Evolutionary conservation across 1,140 invertebrate species (phyloP).

Genomic region (Drosophila guanche): DNA sequence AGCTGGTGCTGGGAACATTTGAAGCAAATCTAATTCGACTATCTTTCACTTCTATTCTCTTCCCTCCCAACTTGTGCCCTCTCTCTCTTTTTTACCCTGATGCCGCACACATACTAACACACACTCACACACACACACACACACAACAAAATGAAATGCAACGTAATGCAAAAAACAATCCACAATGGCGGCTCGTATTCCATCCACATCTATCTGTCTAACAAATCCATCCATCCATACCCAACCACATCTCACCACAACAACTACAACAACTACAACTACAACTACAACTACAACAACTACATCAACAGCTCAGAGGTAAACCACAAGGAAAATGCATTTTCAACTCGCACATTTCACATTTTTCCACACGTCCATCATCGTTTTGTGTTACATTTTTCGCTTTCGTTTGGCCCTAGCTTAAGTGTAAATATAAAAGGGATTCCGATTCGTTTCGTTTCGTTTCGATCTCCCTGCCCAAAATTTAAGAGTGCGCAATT

Average conservation of each 20-base stretch:
- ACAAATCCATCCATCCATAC: constrained; percentile 8
- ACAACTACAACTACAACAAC: constrained; percentile 46
- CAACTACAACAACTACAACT: constrained; percentile 38
- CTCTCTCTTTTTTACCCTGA: constrained; percentile 24
- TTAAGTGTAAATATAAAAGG: constrained; percentile 34
- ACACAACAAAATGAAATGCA: constrained; percentile 44
- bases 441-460: constrained; percentile 1
- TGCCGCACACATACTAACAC: constrained; percentile 12
- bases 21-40: constrained; percentile 83
- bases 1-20: constrained; percentile 82
- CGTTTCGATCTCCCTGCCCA: constrained; percentile 16
- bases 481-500: constrained; percentile 27
- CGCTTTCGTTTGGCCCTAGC: constrained; percentile 21
- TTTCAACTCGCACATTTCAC: constrained; percentile 66
- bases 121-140: constrained; percentile 30
- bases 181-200: constrained; percentile 23
- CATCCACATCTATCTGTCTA: constrained; percentile 7
- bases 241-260: constrained; percentile 55
- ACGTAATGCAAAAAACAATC: constrained; percentile 38
- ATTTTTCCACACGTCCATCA: constrained; percentile 20
- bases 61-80: constrained; percentile 19
- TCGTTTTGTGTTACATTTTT: constrained; percentile 31
- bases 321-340: constrained; percentile 76
- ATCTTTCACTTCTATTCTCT: constrained; percentile 70
- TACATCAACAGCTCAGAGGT: constrained; percentile 78